Evolutionary conservation across 2,797 vertebrate species (phyloP), one percentile per base, ranked within the genome.

Genomic region (Danio jaintianensis): DNA sequence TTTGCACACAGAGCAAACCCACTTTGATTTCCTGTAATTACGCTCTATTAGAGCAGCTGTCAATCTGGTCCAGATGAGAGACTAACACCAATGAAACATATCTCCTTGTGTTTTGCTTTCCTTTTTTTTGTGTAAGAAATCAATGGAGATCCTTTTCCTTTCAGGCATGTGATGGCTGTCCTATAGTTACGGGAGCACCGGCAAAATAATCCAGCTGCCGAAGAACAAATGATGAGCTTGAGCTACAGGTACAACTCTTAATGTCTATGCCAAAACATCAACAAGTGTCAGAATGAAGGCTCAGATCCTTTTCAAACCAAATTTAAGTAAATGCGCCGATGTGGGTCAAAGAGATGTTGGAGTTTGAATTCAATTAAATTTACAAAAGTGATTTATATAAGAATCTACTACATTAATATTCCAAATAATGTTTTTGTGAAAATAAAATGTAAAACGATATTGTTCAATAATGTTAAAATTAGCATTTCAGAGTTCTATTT

Each of bases 21-120:
- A 83, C 88, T 92, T 92, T 92, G 91, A 94, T 94, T 94, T 94
- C 93, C 93, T 93, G 93, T 91, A 92, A 94, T 95, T 94, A 94
- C 88, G 79, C 87, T 89, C 89, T 88, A 94, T 94, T 94, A 94
- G 88, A 90, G 90, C 78, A 91, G 89, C 93, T 93, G 93, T 94
- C 93, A 94, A 89, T 94, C 92, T 87, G 85, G 90, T 82, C 87
- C 88, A 93, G 92, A 93, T 91, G 92, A 93, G 91, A 92, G 91
- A 89, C 88, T 91, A 91, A 92, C 92, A 90, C 87, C 91, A 90
- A 93, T 89, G 85, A 89, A 89, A 89, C 88, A 89, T 89, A 88
- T 92, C 91, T 91, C 87, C 89, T 87, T 89, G 87, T 87, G 84
- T 88, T 87, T 89, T 73, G 29, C 10, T 75, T 75, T 10, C 7